Percentiles rank a stretch among this genome's conserved stretches.
Conservation (phyloP, 2,113 vertebrate species). For the Noctilio leporinus region DNA sequence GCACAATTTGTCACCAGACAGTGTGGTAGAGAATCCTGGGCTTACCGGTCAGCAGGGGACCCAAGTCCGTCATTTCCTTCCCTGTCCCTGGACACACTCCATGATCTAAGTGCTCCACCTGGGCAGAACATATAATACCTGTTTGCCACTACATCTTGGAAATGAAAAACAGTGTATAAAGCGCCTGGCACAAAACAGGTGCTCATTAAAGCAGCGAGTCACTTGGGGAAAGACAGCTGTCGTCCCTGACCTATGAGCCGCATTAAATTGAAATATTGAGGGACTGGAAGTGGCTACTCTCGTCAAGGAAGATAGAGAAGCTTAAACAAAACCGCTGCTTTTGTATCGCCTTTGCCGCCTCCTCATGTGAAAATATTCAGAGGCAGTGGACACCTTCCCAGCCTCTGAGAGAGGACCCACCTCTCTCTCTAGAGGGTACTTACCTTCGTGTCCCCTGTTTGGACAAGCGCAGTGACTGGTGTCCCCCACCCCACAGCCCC, state of each 20-base stretch:
- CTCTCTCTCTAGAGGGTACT: no score
- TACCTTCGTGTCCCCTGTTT: no score
- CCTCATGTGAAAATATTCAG: neutral
- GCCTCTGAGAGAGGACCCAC: no score
- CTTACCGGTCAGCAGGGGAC: neutral
- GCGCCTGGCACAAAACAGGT: neutral
- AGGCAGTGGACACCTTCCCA: no score
- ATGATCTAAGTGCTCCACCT: neutral
- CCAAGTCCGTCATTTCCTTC: neutral
- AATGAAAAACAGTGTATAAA: neutral
- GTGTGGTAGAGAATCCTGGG: neutral
- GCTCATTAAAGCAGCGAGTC: neutral
- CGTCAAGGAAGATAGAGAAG: neutral
- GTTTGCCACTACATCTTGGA: neutral
- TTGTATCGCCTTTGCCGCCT: neutral
- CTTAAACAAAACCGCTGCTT: neutral
- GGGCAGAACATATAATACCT: no score
- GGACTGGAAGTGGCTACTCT: neutral
- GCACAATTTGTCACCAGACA: neutral
- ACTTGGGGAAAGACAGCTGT: neutral
- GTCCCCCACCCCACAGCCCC: no score
- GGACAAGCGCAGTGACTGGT: no score
- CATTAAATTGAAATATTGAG: neutral
- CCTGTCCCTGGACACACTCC: neutral
- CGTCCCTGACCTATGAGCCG: fast-evolving